Percentiles rank a stretch among this genome's conserved stretches.
phyloP scores from a whole-genome alignment of 30 jellyfish, hydroid and myxozoan genomes.

The Chironex yamaguchii region DNA sequence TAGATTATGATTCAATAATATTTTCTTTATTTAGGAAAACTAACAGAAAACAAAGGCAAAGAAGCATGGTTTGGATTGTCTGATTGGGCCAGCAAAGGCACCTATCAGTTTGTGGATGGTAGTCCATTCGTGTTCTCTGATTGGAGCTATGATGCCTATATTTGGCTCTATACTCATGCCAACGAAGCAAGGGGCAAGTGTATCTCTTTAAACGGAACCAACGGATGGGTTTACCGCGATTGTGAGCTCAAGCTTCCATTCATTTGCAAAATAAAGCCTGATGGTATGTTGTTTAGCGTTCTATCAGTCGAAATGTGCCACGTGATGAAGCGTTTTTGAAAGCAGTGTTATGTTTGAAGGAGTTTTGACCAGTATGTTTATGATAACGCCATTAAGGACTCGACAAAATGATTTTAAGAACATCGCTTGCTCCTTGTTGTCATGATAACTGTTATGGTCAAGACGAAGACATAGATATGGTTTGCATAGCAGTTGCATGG shows the following conservation, averaged over 20 bases:
- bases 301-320: too few species aligned
- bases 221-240: conserved; percentile 92
- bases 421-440: too few species aligned
- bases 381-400: too few species aligned
- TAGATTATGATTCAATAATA: background rate
- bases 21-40: conserved; percentile 52
- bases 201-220: conserved; percentile 74
- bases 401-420: too few species aligned
- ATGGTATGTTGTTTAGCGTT: conserved; percentile 74
- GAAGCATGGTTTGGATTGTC: conserved; percentile 95
- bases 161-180: conserved; percentile 48
- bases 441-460: too few species aligned
- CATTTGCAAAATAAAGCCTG: conserved; percentile 91
- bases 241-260: conserved; percentile 80
- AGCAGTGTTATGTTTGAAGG: too few species aligned
- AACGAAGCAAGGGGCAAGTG: conserved; percentile 82
- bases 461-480: too few species aligned
- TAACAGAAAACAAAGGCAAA: conserved; percentile 63
- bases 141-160: conserved; percentile 90
- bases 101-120: conserved; percentile 97
- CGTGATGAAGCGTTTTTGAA: too few species aligned
- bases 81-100: conserved; percentile 93
- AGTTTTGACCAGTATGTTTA: too few species aligned
- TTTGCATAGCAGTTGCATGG: too few species aligned
- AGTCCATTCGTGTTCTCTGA: conserved; percentile 94